A percentile compares a stretch with the other conserved stretches of the same genome.
These are phyloP conservation scores for Embidobia sp. DNA, from an alignment of 2,888 invertebrate genomes.

Conservation along the genomic window DNA sequence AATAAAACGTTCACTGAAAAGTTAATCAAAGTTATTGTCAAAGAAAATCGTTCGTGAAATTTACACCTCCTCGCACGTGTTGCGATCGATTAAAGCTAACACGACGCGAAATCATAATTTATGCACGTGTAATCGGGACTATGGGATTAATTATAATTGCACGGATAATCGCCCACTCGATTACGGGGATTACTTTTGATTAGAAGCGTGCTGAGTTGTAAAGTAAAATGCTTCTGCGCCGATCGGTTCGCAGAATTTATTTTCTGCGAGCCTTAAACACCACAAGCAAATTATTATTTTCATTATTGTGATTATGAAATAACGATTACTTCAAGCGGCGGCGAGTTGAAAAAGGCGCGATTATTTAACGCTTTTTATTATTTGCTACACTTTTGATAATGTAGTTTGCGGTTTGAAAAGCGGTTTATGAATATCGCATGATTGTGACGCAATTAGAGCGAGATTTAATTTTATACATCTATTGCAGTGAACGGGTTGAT, in stretches of 20 bases:
- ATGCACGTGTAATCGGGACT: conserved; percentile 32
- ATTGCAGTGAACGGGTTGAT: too few species aligned
- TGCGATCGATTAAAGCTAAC: conserved; percentile 9
- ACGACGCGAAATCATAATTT: conserved; percentile 41
- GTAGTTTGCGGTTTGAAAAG: too few species aligned
- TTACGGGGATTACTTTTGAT: conserved; percentile 33
- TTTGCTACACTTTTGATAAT: too few species aligned
- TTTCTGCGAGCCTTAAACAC: not conserved
- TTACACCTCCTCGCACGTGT: conserved; percentile 1
- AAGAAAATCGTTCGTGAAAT: conserved; percentile 19
- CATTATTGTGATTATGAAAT: too few species aligned
- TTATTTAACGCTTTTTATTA: too few species aligned
- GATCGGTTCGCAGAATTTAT: conserved; percentile 6
- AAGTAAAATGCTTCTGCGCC: conserved; percentile 1
- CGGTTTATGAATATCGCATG: too few species aligned
- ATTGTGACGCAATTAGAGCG: too few species aligned
- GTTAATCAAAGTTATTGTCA: conserved; percentile 26
- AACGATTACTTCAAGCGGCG: too few species aligned
- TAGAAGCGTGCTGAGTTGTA: conserved; percentile 5
- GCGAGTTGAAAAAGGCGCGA: too few species aligned
- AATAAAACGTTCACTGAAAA: too few species aligned
- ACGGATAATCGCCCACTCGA: conserved; percentile 26
- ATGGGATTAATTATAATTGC: conserved; percentile 51
- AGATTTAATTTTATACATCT: too few species aligned
- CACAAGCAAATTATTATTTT: too few species aligned